phyloP scores from a whole-genome alignment of 2,888 invertebrate genomes.

The Resseliella maxima region DNA sequence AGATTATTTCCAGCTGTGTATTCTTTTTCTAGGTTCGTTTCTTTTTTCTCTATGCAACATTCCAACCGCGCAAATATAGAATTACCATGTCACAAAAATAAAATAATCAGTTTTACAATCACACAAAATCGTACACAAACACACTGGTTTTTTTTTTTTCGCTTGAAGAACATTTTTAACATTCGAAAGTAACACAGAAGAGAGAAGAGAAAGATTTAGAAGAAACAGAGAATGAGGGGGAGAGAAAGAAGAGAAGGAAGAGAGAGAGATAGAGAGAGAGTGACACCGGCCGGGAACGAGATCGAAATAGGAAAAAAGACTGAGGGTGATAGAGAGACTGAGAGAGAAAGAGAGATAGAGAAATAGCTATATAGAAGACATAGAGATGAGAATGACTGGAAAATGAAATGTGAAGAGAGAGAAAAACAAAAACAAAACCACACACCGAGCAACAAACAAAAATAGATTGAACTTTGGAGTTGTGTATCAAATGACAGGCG shows the following conservation, averaged over 20 bases:
- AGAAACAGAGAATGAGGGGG: not conserved
- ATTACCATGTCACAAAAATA: conserved; percentile 42
- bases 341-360: too few species aligned
- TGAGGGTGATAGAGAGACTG: too few species aligned
- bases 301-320: too few species aligned
- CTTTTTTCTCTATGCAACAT: not conserved
- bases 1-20: not conserved
- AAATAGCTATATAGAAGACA: too few species aligned
- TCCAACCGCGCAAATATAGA: conserved; percentile 21
- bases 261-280: too few species aligned
- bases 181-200: conserved; percentile 18
- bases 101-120: conserved; percentile 15
- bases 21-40: not conserved
- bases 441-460: too few species aligned
- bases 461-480: not conserved
- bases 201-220: not conserved
- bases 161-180: not conserved
- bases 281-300: too few species aligned
- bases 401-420: not conserved
- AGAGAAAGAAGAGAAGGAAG: too few species aligned
- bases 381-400: too few species aligned
- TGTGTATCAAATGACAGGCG: conserved; percentile 18
- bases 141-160: too few species aligned
- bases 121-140: too few species aligned
- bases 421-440: not conserved